Percentiles rank a stretch among this genome's conserved stretches.
Conservation (phyloP, 2,113 vertebrate species). For the Poeciliopsis prolifica region DNA sequence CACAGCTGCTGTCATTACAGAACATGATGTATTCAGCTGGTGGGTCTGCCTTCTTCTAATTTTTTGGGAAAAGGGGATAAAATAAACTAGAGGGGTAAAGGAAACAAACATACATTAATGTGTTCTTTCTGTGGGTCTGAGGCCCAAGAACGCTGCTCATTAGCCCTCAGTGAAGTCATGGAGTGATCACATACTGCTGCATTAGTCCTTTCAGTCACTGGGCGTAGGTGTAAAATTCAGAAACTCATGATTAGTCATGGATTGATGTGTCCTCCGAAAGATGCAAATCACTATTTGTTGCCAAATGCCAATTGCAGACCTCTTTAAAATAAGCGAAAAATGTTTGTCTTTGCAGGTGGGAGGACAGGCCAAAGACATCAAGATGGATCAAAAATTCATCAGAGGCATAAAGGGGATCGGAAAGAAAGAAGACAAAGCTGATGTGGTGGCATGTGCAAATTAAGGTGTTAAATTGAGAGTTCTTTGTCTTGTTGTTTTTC, state of each 20-base stretch:
- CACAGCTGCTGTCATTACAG: conserved; percentile 62
- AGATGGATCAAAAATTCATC: conserved; percentile 21
- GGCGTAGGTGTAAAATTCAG: conserved; percentile 24
- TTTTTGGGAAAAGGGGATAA: conserved; percentile 15
- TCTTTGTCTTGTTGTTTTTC: background rate
- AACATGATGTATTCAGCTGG: conserved; percentile 56
- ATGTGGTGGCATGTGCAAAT: conserved; percentile 1
- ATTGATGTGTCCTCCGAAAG: conserved; percentile 15
- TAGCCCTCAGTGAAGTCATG: conserved; percentile 41
- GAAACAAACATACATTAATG: conserved; percentile 10
- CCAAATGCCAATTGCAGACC: background rate
- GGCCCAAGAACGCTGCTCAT: conserved; percentile 44
- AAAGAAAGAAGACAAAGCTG: conserved; percentile 21
- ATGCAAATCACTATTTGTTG: conserved; percentile 19
- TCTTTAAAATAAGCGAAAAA: conserved; percentile 9
- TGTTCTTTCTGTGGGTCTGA: conserved; percentile 36
- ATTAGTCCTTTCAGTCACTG: conserved; percentile 34
- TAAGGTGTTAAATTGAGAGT: background rate
- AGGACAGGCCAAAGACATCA: conserved; percentile 25
- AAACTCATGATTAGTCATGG: background rate
- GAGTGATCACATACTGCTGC: conserved; percentile 19
- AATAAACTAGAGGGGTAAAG: background rate
- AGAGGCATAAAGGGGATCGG: conserved; percentile 23
- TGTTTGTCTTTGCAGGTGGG: conserved; percentile 1
- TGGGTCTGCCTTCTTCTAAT: conserved; percentile 20